These are phyloP conservation scores for Harlomillsia oculata DNA, from an alignment of 1,140 invertebrate genomes.

Conservation along the genomic window DNA sequence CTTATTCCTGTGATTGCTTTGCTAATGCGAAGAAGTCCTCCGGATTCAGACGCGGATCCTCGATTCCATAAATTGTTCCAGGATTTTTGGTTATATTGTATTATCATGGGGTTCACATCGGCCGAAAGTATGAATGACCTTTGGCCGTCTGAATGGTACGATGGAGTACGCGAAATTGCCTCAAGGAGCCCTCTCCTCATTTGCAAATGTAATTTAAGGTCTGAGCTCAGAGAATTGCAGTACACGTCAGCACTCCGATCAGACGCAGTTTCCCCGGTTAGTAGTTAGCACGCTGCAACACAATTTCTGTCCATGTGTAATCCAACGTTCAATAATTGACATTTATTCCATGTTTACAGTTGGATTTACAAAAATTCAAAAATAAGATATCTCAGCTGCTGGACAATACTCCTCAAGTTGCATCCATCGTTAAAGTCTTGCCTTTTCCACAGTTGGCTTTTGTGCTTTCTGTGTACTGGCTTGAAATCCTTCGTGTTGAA, in stretches of 20 bases:
- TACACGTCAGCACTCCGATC: slow-evolving; percentile 95
- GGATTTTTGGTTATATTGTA: slow-evolving; percentile 98
- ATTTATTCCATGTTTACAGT: slow-evolving; percentile 41
- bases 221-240: slow-evolving; percentile 90
- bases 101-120: slow-evolving; percentile 92
- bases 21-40: slow-evolving; percentile 68
- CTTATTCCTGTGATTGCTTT: slow-evolving; percentile 94
- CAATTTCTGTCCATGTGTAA: too few species aligned
- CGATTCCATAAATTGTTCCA: slow-evolving; percentile 93
- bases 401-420: slow-evolving; percentile 64
- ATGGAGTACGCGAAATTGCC: slow-evolving; percentile 92
- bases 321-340: too few species aligned
- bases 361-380: slow-evolving; percentile 80
- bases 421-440: slow-evolving; percentile 76
- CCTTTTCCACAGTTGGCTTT: slow-evolving; percentile 95
- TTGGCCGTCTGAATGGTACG: slow-evolving; percentile 94
- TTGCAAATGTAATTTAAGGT: slow-evolving; percentile 78
- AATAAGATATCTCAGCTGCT: slow-evolving; percentile 74
- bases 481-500: slow-evolving; percentile 79
- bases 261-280: slow-evolving; percentile 73
- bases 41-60: slow-evolving; percentile 81
- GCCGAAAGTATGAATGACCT: slow-evolving; percentile 46
- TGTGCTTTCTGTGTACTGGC: slow-evolving; percentile 87
- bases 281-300: slow-evolving; percentile 22
- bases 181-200: slow-evolving; percentile 91